These are phyloP conservation scores for Enteromius anoplus DNA, from an alignment of 2,797 vertebrate genomes.

Conservation along the genomic window DNA sequence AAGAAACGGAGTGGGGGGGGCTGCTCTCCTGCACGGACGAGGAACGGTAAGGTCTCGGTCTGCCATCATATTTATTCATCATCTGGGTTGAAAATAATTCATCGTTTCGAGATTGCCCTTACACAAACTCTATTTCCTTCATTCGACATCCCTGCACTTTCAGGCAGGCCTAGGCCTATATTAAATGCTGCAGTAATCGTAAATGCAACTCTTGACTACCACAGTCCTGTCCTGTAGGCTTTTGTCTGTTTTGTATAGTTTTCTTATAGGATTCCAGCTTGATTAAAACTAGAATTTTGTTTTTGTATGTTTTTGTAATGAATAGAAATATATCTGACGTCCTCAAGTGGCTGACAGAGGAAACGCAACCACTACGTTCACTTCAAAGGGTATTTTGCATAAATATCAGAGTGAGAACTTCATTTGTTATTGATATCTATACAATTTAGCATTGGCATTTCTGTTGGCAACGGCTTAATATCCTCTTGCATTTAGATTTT, in stretches of 20 bases:
- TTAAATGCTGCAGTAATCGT: neutral
- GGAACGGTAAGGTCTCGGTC: neutral
- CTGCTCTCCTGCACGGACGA: neutral
- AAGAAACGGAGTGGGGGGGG: neutral
- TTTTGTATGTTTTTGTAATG: neutral
- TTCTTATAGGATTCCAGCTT: neutral
- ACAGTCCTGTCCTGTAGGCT: neutral
- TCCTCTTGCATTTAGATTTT: neutral
- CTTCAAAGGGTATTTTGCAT: neutral
- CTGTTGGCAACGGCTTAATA: neutral
- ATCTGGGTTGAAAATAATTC: neutral
- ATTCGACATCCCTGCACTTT: neutral
- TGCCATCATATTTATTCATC: neutral
- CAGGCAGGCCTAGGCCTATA: neutral
- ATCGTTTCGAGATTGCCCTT: neutral
- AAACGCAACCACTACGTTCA: neutral
- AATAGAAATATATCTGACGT: neutral
- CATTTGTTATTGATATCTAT: neutral
- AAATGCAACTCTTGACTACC: neutral
- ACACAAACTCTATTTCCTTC: neutral
- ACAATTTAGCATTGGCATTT: neutral
- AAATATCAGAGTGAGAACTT: neutral
- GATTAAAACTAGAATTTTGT: neutral
- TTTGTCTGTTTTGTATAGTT: neutral
- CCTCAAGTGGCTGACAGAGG: constrained; percentile 11